phyloP scores from a whole-genome alignment of 2,113 vertebrate genomes.

The Argyrosomus japonicus region DNA sequence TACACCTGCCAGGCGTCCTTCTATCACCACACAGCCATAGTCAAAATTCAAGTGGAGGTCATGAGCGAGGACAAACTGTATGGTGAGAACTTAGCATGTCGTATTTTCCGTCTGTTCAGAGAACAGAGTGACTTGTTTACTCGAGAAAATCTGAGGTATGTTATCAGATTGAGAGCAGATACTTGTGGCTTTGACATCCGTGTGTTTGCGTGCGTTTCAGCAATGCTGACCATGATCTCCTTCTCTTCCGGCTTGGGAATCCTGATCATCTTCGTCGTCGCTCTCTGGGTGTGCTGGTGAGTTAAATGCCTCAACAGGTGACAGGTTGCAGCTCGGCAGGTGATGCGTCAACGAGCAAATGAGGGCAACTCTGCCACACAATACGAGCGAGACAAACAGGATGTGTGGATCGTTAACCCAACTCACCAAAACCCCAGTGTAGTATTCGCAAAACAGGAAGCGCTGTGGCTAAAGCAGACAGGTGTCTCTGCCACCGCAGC shows the following conservation, averaged over 20 bases:
- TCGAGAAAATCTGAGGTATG: neutral
- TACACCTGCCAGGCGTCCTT: constrained; percentile 79
- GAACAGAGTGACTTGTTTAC: neutral
- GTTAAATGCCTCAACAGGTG: constrained; percentile 51
- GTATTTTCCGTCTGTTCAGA: neutral
- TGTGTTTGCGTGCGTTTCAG: constrained; percentile 61
- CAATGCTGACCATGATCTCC: constrained; percentile 56
- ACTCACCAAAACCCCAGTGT: constrained; percentile 57
- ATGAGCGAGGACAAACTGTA: constrained; percentile 25
- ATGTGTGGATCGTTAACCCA: constrained; percentile 65
- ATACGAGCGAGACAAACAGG: constrained; percentile 79
- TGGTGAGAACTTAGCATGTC: constrained; percentile 56
- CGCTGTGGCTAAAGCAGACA: constrained; percentile 65
- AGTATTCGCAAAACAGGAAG: constrained; percentile 84
- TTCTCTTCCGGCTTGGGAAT: constrained; percentile 67
- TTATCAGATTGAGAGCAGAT: neutral
- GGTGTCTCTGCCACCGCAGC: constrained; percentile 58
- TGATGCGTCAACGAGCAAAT: constrained; percentile 41
- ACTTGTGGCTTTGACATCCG: constrained; percentile 7
- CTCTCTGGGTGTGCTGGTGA: constrained; percentile 79
- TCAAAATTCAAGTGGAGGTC: constrained; percentile 77
- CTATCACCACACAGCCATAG: constrained; percentile 75
- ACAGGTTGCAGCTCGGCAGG: constrained; percentile 31
- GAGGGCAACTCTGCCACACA: constrained; percentile 28
- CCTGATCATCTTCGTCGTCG: constrained; percentile 50